Base-by-base conservation (phyloP, 2,797 vertebrate genomes). In the Taeniopygia guttata region DNA sequence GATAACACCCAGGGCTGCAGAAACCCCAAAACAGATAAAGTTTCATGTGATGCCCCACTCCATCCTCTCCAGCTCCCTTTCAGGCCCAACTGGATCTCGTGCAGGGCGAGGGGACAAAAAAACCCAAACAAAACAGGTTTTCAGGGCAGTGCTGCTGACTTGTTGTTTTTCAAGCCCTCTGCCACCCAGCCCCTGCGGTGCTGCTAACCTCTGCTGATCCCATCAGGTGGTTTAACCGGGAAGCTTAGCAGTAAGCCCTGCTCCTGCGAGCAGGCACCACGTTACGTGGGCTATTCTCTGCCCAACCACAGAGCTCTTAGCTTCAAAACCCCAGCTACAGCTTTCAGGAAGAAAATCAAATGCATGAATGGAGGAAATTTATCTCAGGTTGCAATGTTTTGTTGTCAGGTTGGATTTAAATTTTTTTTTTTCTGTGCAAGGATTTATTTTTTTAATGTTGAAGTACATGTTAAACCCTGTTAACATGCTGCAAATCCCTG, bases 141-240 rank as follows among this genome's bases (percentile, higher is more conserved):
- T 62, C 55, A 34, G 78, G 56, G 51, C 45, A 38, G 59, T 3
- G 51, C 32, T 69, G 68, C 69, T 72, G 58, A 74, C 42, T 76
- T 55, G 30, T 8, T 91, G 70, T 78, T 89, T 93, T 72, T 51
- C 45, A 40, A 81, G 21, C n/a, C 46, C 70, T 63, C 43, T 75
- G 63, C 68, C 80, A 48, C 26, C 18, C 3, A 59, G 84, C 9
- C 43, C 55, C 59, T 14, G 51, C 0, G 2, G 70, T 68, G 46
- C 91, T 82, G 62, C 58, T 84, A 86, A 89, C 91, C 78, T 92
- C 87, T 64, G 48, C 42, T 94, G 95, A 95, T 94, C 96, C 85
- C 87, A 88, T 90, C 93, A 95, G 93, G 83, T 90, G 93, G 73
- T 93, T 95, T 93, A 93, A 86, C 52, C 0, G 0, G 66, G 68